Evolutionary conservation across 2,888 invertebrate genomes (phyloP), one percentile per base, ranked within the genome.

Genomic region (Catocala fraxini): DNA sequence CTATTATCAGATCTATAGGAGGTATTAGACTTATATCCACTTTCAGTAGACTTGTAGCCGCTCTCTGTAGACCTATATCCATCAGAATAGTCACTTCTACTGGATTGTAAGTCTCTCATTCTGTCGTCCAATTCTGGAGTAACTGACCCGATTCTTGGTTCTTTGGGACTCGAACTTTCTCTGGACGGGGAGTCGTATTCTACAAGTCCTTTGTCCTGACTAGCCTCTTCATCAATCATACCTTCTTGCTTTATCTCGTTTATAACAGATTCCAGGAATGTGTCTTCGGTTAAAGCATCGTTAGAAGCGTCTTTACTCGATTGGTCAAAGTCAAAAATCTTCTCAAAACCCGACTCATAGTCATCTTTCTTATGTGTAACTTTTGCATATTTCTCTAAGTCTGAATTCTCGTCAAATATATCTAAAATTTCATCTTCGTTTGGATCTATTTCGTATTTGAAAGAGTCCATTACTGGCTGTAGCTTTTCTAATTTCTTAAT

Each of bases 151-250:
- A 78, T 75, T 41, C 79, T 63, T 4, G 73, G 56, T 25, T 79
- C 57, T 12, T 59, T 0, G 4, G 76, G 64, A 65, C 83, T 71
- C 45, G 75, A 63, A 48, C 84, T 80, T 0, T 86, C 84, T 65
- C 87, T 89, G 0, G 78, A 72, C 0, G 91, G 93, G 4, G 94
- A 93, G 43, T 94, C 94, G n/a, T 94, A 93, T 70, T 93, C 94
- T 0, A 93, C 93, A 51, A 94, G 75, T 0, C 87, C 89, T 68
- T 91, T 93, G 34, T 93, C 93, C 25, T 89, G 89, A 59, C 85
- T 87, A 0, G 77, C 80, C 2, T 90, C 89, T 0, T 92, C 91
- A 55, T 90, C 93, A 57, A 84, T 87, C 63, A 92, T 79, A 46
- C 84, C 83, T 51, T 91, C 92, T 55, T 91, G 88, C 63, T 93